Evolutionary conservation across 1,140 invertebrate genomes (phyloP), one percentile per base, ranked within the genome.

Genomic region (Neodiprion pinetum): DNA sequence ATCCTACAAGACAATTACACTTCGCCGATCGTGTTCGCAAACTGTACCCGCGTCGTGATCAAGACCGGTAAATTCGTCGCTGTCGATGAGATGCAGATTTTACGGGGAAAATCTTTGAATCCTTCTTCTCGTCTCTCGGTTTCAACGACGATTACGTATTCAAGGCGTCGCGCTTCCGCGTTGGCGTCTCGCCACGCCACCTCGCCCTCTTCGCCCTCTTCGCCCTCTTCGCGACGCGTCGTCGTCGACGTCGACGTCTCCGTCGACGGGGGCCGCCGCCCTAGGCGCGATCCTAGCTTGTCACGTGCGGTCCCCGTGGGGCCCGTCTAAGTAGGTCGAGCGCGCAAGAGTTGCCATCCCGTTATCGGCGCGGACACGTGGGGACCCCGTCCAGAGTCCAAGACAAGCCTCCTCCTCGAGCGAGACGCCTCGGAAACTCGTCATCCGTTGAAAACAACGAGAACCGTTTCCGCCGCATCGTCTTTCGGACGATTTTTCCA

Each of bases 231-330:
- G 53, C 11, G 53, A 61, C 53, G 11, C 11, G 3, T 12, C 11
- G 53, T 17, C 53, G 11, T 17, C 53, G 28, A 3, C 28, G 28
- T 40, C 28, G 28, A 40, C 28, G 28, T 40, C 28, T 40, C 5
- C 28, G 28, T 40, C 28, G 28, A 40, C 53, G 53, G 53, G 50
- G 53, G 53, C 53, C 53, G 53, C 53, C 53, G 53, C 53, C 53
- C 53, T 61, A 61, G 53, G 53, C 53, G 53, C 53, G 53, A 61
- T 61, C 53, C 53, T 61, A 61, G 53, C 53, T 61, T 61, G 53
- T 61, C 53, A 61, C 53, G 53, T 61, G 53, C 53, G 53, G 11
- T 61, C 53, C 11, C 53, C 53, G 53, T 61, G 53, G 53, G 28
- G 53, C 53, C 53, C 53, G 9, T 4, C 11, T 61, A 61, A 61